Evolutionary conservation across 2,888 invertebrate genomes (phyloP).

Genomic region (Carcina quercana): DNA sequence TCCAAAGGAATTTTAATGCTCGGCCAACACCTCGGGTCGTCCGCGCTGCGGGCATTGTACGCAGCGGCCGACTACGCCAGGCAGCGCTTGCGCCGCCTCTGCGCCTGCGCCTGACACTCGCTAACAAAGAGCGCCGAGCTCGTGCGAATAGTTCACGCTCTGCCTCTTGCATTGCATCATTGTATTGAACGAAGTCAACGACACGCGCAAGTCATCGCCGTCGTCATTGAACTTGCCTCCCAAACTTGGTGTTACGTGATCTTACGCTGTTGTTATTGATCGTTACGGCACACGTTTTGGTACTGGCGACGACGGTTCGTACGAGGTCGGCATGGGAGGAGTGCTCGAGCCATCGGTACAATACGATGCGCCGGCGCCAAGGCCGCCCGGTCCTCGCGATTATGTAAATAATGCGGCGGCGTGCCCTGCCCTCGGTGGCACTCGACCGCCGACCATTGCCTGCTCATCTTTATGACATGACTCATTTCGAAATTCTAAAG

Average conservation of each 20-base stretch:
- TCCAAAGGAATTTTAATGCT: no score
- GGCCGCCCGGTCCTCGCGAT: conserved; percentile 53
- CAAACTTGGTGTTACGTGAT: conserved; percentile 1
- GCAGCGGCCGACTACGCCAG: no score
- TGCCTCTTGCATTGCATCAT: conserved; percentile 47
- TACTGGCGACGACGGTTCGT: conserved; percentile 5
- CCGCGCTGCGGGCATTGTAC: no score
- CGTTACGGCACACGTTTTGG: background rate
- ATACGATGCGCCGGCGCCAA: conserved; percentile 35
- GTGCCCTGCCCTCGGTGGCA: conserved; percentile 15
- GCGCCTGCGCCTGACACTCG: conserved; percentile 14
- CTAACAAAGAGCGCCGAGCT: conserved; percentile 31
- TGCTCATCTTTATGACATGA: conserved; percentile 6
- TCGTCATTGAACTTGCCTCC: conserved; percentile 31
- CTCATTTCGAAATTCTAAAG: conserved; percentile 1
- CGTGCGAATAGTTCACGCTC: conserved; percentile 56
- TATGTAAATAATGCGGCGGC: conserved; percentile 55
- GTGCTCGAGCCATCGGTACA: background rate
- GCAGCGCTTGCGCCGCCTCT: conserved; percentile 6
- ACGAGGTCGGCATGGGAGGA: background rate
- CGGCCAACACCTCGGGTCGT: no score
- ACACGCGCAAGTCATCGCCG: conserved; percentile 47
- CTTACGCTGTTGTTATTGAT: conserved; percentile 3
- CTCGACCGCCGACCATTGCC: conserved; percentile 15
- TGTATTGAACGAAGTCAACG: conserved; percentile 51